Conservation (phyloP, 2,113 vertebrate species). For the Philantomba maxwellii region DNA sequence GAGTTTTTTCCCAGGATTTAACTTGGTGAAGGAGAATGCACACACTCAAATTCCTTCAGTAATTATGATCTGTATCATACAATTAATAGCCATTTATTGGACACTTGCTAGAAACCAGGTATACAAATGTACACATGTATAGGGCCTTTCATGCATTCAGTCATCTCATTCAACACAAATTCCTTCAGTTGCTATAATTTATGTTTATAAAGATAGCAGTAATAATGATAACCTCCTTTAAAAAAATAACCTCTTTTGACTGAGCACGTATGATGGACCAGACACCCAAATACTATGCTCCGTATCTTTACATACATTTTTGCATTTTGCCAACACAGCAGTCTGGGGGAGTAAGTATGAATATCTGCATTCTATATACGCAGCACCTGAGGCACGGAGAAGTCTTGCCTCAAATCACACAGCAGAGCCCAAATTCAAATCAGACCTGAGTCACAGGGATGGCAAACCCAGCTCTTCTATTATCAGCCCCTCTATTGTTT, state of each 20-base stretch:
- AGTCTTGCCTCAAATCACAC: not conserved
- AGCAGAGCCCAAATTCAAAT: not conserved
- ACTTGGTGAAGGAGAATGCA: not conserved
- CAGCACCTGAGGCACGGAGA: not conserved
- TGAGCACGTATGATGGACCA: not conserved
- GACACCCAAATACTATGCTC: not conserved
- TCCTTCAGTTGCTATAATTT: not conserved
- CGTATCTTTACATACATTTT: not conserved
- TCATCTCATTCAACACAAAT: not conserved
- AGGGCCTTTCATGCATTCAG: not conserved
- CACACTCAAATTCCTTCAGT: not conserved
- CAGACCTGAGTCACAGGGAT: not conserved
- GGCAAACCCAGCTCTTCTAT: not conserved
- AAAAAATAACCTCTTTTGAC: not conserved
- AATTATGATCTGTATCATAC: not conserved
- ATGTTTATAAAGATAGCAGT: not conserved
- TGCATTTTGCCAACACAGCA: not conserved
- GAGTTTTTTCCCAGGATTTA: not conserved
- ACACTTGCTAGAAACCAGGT: not conserved
- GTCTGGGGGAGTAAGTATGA: not conserved
- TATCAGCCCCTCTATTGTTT: not conserved
- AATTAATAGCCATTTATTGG: not conserved
- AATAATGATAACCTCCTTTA: not conserved
- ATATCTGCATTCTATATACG: not conserved
- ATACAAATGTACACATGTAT: not conserved